Evolutionary conservation across 2,888 invertebrate species (phyloP), one percentile per base, ranked within the genome.

Genomic region (Tryphoninae sp.): DNA sequence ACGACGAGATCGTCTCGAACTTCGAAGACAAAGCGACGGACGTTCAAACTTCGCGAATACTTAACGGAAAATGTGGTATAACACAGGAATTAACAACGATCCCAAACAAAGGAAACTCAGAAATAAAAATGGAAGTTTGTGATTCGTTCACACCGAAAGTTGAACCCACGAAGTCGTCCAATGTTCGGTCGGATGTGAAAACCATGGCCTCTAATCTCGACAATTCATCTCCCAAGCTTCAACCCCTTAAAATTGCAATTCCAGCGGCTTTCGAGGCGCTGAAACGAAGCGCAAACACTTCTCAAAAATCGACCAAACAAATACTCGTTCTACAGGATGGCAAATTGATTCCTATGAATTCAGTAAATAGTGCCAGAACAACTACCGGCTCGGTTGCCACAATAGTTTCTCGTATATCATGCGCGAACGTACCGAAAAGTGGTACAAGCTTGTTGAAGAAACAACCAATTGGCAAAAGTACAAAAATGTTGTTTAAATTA

Each of bases 181-280:
- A 61, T 45, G 53, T 62, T 4, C 59, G 62, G 9, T 62, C 26
- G 64, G 77, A 80, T 22, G 64, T 80, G 7, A 69, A 77, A 61
- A 80, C 73, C 16, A 80, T 82, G 82, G 77, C 68, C 0, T 77
- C 73, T 23, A 77, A 59, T 55, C 75, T 81, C 55, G 68, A 78
- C 9, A 64, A 74, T 59, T 78, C 79, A 4, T 83, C 86, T 13
- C 51, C 87, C 0, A 86, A 84, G 45, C 81, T 89, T 71, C 83
- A 87, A 51, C 90, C 90, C 8, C 78, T 91, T 7, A 83, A 86
- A 72, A 90, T 91, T 13, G 81, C 87, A 0, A 90, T 90, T 77
- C 89, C 90, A 0, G 75, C 87, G 6, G 79, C 84, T 4, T 89
- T 89, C 23, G 86, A 88, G 26, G 64, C 86, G 1, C 42, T 69